Base-by-base conservation (phyloP, 2,113 vertebrate genomes). In the Planiliza haematocheilus region DNA sequence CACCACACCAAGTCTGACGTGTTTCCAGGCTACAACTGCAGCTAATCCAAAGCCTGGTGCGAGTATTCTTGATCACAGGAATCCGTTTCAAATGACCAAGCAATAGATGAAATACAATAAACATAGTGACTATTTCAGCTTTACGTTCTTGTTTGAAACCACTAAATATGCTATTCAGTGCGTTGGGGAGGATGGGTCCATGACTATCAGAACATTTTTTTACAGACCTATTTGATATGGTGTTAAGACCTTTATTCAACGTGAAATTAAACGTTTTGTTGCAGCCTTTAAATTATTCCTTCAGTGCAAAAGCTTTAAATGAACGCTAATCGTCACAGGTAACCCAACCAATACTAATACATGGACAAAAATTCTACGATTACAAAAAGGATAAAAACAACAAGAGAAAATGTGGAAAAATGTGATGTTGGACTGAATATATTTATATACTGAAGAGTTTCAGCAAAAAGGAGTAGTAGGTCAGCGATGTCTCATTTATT, bases 61-160 rank as follows among this genome's bases (percentile, higher is more conserved):
- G 21, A 34, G 75, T 68, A 70, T 66, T 78, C 80, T 89, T 81
- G 70, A 79, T 86, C 72, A 71, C 39, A 81, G 52, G 62, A 80
- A 78, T 56, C 61, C 62, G 62, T 80, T 85, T 89, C 38, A 82
- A 38, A 20, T 37, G 18, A 77, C 18, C 53, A 58, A 52, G 30
- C 10, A 57, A 30, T 20, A 37, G 11, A 70, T 17, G 16, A 70
- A 10, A 36, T 8, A 11, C 48, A 24, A 77, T 64, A 45, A 74
- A 60, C 38, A 67, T 10, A 42, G 42, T 1, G 0, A 4, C 53
- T 56, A 30, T 46, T 77, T 61, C 12, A 73, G 17, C 63, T 10
- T 46, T 11, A 77, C 18, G 3, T 43, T 63, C 8, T 9, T 4
- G n/a, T 41, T 74, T 67, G 38, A 50, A 55, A 66, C 21, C 10